Percentiles rank a stretch among this genome's conserved stretches.
Evolutionary conservation across 1,140 invertebrate species (phyloP).

Genomic region (Ceratosolen solmsi): DNA sequence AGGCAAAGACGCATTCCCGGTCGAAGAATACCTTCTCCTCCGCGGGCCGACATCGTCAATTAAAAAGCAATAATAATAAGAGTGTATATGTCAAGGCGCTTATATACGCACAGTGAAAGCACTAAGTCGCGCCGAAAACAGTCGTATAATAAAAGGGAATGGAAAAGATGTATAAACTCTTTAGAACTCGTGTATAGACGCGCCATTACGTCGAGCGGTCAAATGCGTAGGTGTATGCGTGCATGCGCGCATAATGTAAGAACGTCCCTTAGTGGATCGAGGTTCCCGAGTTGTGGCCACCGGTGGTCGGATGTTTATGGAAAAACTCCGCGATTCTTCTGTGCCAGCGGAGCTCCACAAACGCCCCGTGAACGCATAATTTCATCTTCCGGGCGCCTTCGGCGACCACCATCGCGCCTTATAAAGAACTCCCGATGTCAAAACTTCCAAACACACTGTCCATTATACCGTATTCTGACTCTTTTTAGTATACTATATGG

Average conservation of each 20-base stretch:
- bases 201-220: background rate
- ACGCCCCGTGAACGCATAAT: background rate
- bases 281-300: no score
- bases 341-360: background rate
- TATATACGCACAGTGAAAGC: background rate
- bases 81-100: conserved; percentile 5
- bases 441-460: conserved; percentile 7
- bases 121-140: conserved; percentile 1
- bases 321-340: background rate
- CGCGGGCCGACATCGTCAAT: background rate
- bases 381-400: conserved; percentile 2
- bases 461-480: conserved; percentile 26
- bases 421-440: conserved; percentile 12
- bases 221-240: background rate
- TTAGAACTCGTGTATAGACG: conserved; percentile 19
- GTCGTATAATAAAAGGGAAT: conserved; percentile 29
- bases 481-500: conserved; percentile 8
- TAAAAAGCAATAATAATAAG: conserved; percentile 38
- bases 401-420: conserved; percentile 22
- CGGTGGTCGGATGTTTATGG: conserved; percentile 2
- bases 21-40: background rate
- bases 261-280: background rate
- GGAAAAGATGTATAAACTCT: conserved; percentile 38
- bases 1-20: background rate
- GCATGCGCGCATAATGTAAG: background rate